These are phyloP conservation scores for Temnothorax nylanderi DNA, from an alignment of 1,140 invertebrate genomes.

Conservation along the genomic window DNA sequence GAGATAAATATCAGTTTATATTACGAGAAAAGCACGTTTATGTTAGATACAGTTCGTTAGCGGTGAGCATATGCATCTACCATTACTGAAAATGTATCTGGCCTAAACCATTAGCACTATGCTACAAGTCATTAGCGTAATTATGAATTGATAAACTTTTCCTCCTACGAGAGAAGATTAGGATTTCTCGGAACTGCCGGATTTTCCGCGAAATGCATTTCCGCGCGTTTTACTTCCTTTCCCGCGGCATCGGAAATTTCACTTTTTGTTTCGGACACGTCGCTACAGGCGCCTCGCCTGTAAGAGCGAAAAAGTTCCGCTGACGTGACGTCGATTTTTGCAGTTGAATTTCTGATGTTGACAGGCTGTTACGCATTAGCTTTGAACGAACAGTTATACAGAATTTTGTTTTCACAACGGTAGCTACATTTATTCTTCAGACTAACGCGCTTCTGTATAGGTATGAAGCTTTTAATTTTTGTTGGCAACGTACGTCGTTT, in stretches of 20 bases:
- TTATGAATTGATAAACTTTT: slow-evolving; percentile 20
- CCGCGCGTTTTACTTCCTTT: not conserved
- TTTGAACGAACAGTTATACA: not conserved
- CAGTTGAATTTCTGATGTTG: slow-evolving; percentile 14
- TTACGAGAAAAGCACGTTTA: not conserved
- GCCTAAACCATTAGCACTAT: not conserved
- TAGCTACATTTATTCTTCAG: not conserved
- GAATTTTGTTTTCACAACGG: not conserved
- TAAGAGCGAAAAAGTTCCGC: not conserved
- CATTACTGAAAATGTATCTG: not conserved
- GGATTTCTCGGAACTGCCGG: not conserved
- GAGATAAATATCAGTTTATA: not conserved
- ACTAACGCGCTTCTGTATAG: not conserved
- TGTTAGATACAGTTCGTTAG: not conserved
- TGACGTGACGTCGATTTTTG: slow-evolving; percentile 11
- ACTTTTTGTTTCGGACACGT: not conserved
- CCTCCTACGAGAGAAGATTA: not conserved
- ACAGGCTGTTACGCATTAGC: slow-evolving; percentile 11
- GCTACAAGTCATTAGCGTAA: not conserved
- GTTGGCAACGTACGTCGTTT: not conserved
- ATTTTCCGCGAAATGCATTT: slow-evolving; percentile 5
- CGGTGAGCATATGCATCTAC: not conserved
- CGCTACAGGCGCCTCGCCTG: not conserved
- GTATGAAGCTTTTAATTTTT: not conserved
- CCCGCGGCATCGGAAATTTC: not conserved